phyloP scores from a whole-genome alignment of 2,797 vertebrate genomes.

The Avahi laniger region DNA sequence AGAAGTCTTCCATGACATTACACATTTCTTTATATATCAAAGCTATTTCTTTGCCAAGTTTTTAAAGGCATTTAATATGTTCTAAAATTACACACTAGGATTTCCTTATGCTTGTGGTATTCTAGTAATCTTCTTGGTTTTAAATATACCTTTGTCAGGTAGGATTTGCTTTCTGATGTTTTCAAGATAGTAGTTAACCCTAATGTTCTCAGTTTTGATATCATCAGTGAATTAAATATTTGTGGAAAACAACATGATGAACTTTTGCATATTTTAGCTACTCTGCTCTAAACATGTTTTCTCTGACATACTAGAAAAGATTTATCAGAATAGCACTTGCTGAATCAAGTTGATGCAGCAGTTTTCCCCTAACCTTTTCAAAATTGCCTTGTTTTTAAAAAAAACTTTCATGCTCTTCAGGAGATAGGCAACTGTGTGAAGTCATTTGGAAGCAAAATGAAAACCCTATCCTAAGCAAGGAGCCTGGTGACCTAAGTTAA shows the following conservation, averaged over 20 bases:
- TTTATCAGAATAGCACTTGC: slow-evolving; percentile 25
- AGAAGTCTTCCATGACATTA: background rate
- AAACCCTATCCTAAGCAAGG: slow-evolving; percentile 9
- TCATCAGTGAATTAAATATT: slow-evolving; percentile 43
- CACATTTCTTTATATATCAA: slow-evolving; percentile 2
- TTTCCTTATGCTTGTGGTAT: slow-evolving; percentile 43
- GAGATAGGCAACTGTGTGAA: slow-evolving; percentile 26
- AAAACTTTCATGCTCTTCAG: slow-evolving; percentile 32
- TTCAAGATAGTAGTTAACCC: background rate
- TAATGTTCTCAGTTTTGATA: background rate
- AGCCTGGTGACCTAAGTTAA: slow-evolving; percentile 55
- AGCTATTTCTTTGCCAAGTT: background rate
- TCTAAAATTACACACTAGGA: slow-evolving; percentile 47
- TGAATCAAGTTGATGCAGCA: slow-evolving; percentile 34
- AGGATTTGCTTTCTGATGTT: background rate
- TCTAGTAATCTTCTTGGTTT: slow-evolving; percentile 16
- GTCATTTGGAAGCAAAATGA: background rate
- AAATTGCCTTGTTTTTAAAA: slow-evolving; percentile 53
- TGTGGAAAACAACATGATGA: slow-evolving; percentile 25
- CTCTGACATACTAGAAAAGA: background rate
- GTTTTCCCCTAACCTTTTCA: slow-evolving; percentile 57
- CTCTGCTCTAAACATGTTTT: slow-evolving; percentile 37
- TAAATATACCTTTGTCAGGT: slow-evolving; percentile 37
- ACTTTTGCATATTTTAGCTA: slow-evolving; percentile 21
- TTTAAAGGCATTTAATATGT: slow-evolving; percentile 55